Base-by-base conservation (phyloP, 2,113 vertebrate genomes). In the Phocoena sinus region DNA sequence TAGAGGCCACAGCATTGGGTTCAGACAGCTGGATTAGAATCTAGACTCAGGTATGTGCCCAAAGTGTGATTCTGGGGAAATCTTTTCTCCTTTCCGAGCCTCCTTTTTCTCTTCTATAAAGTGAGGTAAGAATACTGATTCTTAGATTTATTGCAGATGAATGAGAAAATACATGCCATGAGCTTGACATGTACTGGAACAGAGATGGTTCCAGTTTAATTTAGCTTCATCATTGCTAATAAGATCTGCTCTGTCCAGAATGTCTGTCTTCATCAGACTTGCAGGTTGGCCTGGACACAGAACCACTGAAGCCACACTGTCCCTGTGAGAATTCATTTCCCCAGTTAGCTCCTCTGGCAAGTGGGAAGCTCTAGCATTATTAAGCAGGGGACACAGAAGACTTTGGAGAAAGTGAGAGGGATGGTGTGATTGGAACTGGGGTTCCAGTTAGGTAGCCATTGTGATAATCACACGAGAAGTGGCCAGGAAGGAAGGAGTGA, bases 401-500 rank as follows among this genome's bases (percentile, higher is more conserved):
- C n/a, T 90, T 44, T 38, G 84, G 58, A 38, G 31, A 33, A 53
- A 87, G 50, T 17, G 21, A 44, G 33, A 80, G n/a, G 20, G 3
- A 13, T 2, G n/a, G 8, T 44, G 5, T 47, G 14, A 82, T 11
- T 47, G n/a, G 12, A 74, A 2, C 10, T 38, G 26, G 15, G 18
- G 41, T 25, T 79, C 65, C 36, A 17, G 20, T 1, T 63, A 4
- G 25, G 62, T 18, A 41, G 31, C 44, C n/a, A 26, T 33, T 31
- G 41, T 1, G 17, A 6, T 58, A 85, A 53, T n/a, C 56, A 25
- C 28, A 26, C 0, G 1, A 31, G 31, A 36, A 31, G 31, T 15
- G 47, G 41, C 8, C 41, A 13, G 33, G 33, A n/a, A n/a, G 50
- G 33, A 31, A 38, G 47, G 41, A 28, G 33, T 6, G 5, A 58